These are phyloP conservation scores for Sigmodon hispidus DNA, from an alignment of 2,113 vertebrate species.

Conservation along the genomic window DNA sequence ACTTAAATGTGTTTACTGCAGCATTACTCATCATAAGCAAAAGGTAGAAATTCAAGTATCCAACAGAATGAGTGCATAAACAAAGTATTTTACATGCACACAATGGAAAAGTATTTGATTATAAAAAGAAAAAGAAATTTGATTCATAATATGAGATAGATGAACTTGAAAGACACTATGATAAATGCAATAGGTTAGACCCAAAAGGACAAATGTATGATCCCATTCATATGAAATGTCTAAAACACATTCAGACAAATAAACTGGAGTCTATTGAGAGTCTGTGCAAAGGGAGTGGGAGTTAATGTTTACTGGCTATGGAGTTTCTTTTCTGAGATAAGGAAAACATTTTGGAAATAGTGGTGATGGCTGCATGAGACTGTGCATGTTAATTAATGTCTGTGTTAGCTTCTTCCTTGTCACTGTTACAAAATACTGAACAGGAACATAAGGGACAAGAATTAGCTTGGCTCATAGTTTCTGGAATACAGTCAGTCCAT, in stretches of 20 bases:
- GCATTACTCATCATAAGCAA: background rate
- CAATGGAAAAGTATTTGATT: background rate
- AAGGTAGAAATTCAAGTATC: background rate
- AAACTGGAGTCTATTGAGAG: background rate
- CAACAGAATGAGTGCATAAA: background rate
- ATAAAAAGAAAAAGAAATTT: background rate
- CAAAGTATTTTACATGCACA: background rate
- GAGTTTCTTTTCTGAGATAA: background rate
- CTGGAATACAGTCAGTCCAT: background rate
- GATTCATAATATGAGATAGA: background rate
- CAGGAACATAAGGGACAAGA: background rate
- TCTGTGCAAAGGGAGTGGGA: background rate
- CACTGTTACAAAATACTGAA: background rate
- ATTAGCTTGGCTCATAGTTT: background rate
- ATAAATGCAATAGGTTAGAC: background rate
- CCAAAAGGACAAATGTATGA: constrained; percentile 14
- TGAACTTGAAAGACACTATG: background rate
- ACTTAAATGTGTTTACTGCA: no score
- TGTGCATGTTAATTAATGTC: background rate
- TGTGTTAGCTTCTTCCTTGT: background rate
- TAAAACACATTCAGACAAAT: constrained; percentile 3
- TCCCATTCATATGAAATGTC: background rate
- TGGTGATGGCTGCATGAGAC: background rate
- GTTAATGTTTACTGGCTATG: background rate
- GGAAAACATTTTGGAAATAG: background rate